These are phyloP conservation scores for Rhinopomastus cyanomelas DNA, from an alignment of 2,113 vertebrate genomes.

Conservation along the genomic window DNA sequence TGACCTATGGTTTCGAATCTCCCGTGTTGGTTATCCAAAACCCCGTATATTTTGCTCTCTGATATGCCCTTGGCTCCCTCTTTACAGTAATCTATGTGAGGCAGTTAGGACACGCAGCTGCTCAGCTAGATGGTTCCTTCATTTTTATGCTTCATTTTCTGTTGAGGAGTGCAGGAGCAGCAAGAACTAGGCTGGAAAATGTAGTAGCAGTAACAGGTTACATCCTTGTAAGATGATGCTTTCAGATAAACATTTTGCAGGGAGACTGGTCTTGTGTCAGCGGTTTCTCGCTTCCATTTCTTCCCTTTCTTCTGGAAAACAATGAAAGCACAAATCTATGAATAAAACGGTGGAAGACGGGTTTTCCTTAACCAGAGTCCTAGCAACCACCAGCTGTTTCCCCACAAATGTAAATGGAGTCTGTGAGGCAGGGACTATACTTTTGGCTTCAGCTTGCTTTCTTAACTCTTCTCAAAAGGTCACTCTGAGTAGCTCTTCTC, in stretches of 20 bases:
- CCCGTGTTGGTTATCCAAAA: background rate
- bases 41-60: background rate
- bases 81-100: background rate
- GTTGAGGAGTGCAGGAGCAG: background rate
- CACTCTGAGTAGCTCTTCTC: background rate
- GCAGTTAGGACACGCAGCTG: background rate
- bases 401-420: background rate
- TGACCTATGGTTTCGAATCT: background rate
- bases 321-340: background rate
- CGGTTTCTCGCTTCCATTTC: background rate
- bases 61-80: background rate
- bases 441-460: background rate
- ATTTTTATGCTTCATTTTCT: background rate
- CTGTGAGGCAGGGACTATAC: background rate
- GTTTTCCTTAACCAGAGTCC: background rate
- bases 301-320: background rate
- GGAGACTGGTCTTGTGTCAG: background rate
- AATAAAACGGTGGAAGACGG: background rate
- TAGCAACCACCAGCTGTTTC: background rate
- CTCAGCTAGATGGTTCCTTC: background rate
- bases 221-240: background rate
- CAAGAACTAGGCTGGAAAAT: background rate
- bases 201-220: background rate
- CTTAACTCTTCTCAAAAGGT: background rate
- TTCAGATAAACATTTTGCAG: background rate